Base-by-base conservation (phyloP, 2,113 vertebrate genomes). In the Brachypteracias leptosomus region DNA sequence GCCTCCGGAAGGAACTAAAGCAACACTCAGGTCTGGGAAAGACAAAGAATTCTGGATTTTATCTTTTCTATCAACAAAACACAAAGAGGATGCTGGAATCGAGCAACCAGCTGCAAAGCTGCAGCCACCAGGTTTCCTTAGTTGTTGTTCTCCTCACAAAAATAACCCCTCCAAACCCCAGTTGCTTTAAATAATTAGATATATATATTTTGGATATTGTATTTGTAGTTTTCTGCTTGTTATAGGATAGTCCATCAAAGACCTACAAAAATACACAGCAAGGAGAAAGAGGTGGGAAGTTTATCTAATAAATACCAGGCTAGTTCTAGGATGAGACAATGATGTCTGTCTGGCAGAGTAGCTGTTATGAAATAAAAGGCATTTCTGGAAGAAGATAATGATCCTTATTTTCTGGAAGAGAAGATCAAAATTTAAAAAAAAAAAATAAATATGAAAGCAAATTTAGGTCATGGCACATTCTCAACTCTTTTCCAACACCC, bases 1-100 rank as follows among this genome's bases (percentile, higher is more conserved):
- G 98, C 35, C 99, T 98, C 95, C 99, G 98, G 95, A 99, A 99
- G 72, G 99, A 99, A 86, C 99, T 99, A 52, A 99, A 99, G 95
- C 99, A 99, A 95, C 99, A 99, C 75, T 99, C 99, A 0, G 99
- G 99, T 89, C 99, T 99, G 97, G 16, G 9, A 55, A 72, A 90
- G 57, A 94, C 12, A 97, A 89, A 88, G 8, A 63, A 16, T 44
- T 26, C 33, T 80, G 46, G 46, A 47, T 47, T 47, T 42, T 47
- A 16, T 47, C 18, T 47, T 47, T 47, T 47, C 46, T 47, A 16
- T 17, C 78, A 54, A 35, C 52, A 35, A 26, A 35, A 38, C 3
- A 1, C 26, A 40, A 42, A 20, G 16, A 49, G 16, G 66, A 13
- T 42, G 46, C 46, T 0, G 4, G 46, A 52, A 61, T 19, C 2